Percentiles rank a stretch among this genome's conserved stretches.
Conservation (phyloP, 2,113 vertebrate species). For the Gulo gulo region DNA sequence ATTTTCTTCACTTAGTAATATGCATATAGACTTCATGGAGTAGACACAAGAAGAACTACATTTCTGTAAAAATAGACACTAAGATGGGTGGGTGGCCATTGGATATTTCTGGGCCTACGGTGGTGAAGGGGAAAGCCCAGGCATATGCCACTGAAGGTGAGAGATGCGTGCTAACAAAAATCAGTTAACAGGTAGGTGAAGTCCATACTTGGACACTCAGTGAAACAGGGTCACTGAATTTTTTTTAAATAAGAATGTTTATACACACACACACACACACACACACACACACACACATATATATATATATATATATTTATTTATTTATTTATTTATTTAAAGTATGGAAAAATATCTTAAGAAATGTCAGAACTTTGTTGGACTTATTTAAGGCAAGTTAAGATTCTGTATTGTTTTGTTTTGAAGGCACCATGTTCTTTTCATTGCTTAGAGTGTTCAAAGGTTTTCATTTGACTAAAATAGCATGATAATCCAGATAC, state of each 20-base stretch:
- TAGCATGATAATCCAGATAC: not conserved
- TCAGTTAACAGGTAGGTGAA: not conserved
- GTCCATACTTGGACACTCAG: not conserved
- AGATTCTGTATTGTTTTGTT: not conserved
- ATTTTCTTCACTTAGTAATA: constrained; percentile 12
- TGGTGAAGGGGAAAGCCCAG: not conserved
- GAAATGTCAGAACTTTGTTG: not conserved
- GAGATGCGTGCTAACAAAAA: not conserved
- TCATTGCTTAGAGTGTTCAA: not conserved
- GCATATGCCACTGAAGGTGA: not conserved
- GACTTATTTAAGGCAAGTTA: not conserved
- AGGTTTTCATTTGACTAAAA: not conserved
- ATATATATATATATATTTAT: not conserved
- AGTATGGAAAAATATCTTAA: not conserved
- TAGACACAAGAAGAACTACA: not conserved
- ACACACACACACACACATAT: too few relatives aligned
- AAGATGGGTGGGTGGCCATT: not conserved
- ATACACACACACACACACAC: not conserved
- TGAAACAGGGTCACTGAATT: not conserved
- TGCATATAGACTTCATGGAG: not conserved
- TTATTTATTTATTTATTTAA: not conserved
- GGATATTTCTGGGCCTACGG: not conserved
- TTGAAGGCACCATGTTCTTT: not conserved
- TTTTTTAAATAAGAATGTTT: not conserved
- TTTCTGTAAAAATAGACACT: not conserved